Evolutionary conservation across 1,140 invertebrate genomes (phyloP).

Genomic region (Calosoma granatense): DNA sequence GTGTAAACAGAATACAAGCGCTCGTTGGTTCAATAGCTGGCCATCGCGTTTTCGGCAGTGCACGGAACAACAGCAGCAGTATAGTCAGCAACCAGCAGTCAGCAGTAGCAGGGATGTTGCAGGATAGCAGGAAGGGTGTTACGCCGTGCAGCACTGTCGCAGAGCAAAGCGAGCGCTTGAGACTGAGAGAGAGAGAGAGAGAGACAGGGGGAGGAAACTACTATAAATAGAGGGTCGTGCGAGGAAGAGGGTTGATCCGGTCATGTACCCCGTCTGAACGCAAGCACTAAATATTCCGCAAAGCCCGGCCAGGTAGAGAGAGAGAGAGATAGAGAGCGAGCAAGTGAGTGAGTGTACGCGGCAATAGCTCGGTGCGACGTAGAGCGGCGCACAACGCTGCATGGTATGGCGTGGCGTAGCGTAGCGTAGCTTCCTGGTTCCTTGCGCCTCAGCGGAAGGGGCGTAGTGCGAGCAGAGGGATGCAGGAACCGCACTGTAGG

Average conservation of each 20-base stretch:
- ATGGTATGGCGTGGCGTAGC: no score
- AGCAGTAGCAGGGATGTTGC: neutral
- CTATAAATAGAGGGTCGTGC: neutral
- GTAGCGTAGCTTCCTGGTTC: slow-evolving; percentile 5
- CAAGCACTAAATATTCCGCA: slow-evolving; percentile 7
- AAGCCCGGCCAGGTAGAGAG: neutral
- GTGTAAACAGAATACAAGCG: neutral
- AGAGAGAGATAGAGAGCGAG: neutral
- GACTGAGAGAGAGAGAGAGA: no score
- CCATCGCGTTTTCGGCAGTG: neutral
- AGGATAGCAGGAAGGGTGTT: neutral
- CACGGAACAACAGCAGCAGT: neutral
- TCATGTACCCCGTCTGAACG: slow-evolving; percentile 4
- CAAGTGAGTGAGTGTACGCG: neutral
- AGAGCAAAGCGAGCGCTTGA: no score
- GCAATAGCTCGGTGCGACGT: neutral
- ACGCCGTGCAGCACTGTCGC: no score
- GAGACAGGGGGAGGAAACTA: neutral
- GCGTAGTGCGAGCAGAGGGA: neutral
- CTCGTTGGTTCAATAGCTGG: neutral
- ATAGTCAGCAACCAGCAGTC: neutral
- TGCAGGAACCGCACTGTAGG: slow-evolving; percentile 13
- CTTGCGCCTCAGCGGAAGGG: neutral
- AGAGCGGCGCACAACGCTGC: neutral
- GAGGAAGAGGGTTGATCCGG: neutral